These are phyloP conservation scores for Gymnothorax javanicus DNA, from an alignment of 2,797 vertebrate species.

Conservation along the genomic window DNA sequence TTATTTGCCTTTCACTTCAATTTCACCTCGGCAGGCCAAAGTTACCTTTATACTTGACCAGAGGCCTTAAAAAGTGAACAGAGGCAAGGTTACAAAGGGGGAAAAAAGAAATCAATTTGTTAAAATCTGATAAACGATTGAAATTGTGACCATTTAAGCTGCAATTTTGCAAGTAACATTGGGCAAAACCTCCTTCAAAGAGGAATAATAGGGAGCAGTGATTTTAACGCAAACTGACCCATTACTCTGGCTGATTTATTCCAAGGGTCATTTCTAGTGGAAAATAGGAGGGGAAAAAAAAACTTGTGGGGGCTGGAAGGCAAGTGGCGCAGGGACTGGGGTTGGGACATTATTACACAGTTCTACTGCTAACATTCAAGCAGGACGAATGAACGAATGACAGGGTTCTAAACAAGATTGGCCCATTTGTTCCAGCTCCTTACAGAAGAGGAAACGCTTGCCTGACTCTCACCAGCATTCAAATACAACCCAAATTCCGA, in stretches of 20 bases:
- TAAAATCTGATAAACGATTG: slow-evolving; percentile 65
- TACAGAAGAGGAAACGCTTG: background rate
- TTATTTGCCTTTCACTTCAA: slow-evolving; percentile 62
- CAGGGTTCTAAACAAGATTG: background rate
- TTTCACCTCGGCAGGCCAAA: slow-evolving; percentile 50
- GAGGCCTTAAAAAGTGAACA: slow-evolving; percentile 29
- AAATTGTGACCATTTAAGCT: slow-evolving; percentile 69
- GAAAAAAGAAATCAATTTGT: slow-evolving; percentile 63
- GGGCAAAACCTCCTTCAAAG: slow-evolving; percentile 50
- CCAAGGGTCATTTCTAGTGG: slow-evolving; percentile 61
- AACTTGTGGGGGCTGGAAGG: background rate
- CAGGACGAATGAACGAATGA: background rate
- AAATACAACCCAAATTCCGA: no score
- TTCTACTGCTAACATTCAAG: background rate
- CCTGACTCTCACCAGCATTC: background rate
- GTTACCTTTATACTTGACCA: slow-evolving; percentile 57
- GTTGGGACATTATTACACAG: background rate
- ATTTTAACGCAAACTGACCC: slow-evolving; percentile 60
- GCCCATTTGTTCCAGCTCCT: slow-evolving; percentile 10
- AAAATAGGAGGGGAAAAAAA: slow-evolving; percentile 46
- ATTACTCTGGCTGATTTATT: slow-evolving; percentile 67
- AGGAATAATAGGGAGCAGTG: slow-evolving; percentile 63
- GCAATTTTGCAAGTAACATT: slow-evolving; percentile 66
- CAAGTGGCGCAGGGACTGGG: no score
- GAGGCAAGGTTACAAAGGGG: slow-evolving; percentile 41